These are phyloP conservation scores for Australoheros scitulus DNA, from an alignment of 2,113 vertebrate species.

Conservation along the genomic window DNA sequence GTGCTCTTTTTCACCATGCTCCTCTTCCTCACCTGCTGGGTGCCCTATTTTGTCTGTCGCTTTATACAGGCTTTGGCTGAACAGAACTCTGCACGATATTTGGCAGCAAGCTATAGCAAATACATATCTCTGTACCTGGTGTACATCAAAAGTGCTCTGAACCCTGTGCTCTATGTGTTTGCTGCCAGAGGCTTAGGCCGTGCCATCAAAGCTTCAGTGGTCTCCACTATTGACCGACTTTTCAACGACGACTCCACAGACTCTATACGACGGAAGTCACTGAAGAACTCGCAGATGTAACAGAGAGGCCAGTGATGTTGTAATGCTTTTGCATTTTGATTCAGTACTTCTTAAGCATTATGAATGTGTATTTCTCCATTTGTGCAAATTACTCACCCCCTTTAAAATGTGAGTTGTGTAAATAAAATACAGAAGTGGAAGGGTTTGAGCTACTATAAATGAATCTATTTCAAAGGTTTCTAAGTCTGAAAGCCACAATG, in stretches of 20 bases:
- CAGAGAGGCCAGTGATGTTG: background rate
- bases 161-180: slow-evolving; percentile 82
- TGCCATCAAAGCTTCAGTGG: slow-evolving; percentile 71
- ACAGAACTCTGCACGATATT: rapidly evolving
- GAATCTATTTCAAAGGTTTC: background rate
- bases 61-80: slow-evolving; percentile 61
- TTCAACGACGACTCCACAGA: slow-evolving; percentile 78
- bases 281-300: slow-evolving; percentile 75
- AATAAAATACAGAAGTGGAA: background rate
- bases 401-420: slow-evolving; percentile 16
- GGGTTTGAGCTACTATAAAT: background rate
- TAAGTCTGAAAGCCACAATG: background rate
- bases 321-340: background rate
- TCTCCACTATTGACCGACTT: slow-evolving; percentile 77
- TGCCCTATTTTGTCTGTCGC: slow-evolving; percentile 81
- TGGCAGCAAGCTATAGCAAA: rapidly evolving
- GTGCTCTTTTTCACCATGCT: slow-evolving; percentile 81
- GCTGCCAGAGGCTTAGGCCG: slow-evolving; percentile 76
- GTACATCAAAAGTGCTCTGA: slow-evolving; percentile 79
- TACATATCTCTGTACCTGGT: slow-evolving; percentile 79
- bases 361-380: background rate
- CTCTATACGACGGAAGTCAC: slow-evolving; percentile 74
- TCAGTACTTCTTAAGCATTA: background rate
- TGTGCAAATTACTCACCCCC: background rate
- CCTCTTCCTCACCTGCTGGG: slow-evolving; percentile 82